phyloP scores from a whole-genome alignment of 2,113 vertebrate genomes.

The Brienomyrus longianalis region DNA sequence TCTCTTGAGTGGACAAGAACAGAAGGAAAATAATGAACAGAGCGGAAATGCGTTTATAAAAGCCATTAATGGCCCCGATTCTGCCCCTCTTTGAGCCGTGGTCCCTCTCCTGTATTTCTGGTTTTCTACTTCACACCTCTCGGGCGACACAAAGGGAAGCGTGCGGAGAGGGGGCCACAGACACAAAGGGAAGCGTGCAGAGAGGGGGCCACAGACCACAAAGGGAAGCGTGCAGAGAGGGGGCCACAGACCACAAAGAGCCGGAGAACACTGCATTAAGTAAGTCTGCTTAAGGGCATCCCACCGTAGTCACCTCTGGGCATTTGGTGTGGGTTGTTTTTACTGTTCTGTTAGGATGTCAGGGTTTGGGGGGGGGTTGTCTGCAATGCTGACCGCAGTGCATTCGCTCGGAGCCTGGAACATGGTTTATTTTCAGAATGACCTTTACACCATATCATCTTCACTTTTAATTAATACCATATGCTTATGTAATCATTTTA shows the following conservation, averaged over 20 bases:
- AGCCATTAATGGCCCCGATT: slow-evolving; percentile 5
- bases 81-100: not conserved
- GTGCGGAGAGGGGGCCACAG: too few species aligned
- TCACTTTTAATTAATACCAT: not conserved
- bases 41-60: slow-evolving; percentile 12
- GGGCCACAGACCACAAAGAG: not conserved
- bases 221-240: too few species aligned
- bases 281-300: not conserved
- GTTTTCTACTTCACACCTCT: not conserved
- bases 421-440: not conserved
- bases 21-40: not conserved
- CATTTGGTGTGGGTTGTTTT: not conserved
- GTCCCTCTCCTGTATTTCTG: not conserved
- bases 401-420: not conserved
- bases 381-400: not conserved
- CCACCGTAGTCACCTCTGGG: not conserved
- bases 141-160: not conserved
- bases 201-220: not conserved
- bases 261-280: not conserved
- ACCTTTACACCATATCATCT: not conserved
- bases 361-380: too few species aligned
- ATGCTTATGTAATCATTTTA: not conserved
- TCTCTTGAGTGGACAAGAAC: not conserved
- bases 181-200: too few species aligned
- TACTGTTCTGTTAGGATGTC: not conserved